Evolutionary conservation across 2,113 vertebrate species (phyloP).

Genomic region (Eonycteris spelaea): DNA sequence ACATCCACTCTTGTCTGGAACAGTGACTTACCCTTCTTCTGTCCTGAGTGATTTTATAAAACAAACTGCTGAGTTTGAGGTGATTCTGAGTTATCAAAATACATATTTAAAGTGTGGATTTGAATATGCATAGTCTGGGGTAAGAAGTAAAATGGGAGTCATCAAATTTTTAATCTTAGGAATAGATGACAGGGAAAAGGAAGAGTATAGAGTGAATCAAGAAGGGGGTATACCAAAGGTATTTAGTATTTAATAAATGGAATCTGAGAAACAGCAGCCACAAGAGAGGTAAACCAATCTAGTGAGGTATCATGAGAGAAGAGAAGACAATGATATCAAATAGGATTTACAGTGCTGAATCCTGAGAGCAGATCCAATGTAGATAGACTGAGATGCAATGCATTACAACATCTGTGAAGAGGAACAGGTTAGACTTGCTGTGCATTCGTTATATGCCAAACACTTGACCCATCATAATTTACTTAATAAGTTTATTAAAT

Average conservation of each 20-base stretch:
- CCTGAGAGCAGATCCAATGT: neutral
- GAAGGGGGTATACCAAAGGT: neutral
- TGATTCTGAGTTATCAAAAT: neutral
- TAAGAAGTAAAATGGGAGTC: neutral
- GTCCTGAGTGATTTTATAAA: neutral
- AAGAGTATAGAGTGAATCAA: neutral
- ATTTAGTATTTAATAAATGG: neutral
- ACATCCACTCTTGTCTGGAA: neutral
- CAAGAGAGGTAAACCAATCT: neutral
- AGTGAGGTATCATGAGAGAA: neutral
- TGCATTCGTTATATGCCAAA: neutral
- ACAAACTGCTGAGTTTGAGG: neutral
- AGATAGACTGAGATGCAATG: neutral
- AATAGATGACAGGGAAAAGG: neutral
- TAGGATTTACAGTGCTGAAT: neutral
- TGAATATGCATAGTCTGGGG: neutral
- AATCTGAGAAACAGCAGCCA: neutral
- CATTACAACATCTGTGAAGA: neutral
- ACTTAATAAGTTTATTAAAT: neutral
- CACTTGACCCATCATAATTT: neutral
- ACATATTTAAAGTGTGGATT: neutral
- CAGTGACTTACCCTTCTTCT: neutral
- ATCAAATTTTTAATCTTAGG: neutral
- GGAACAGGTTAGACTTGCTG: accelerated
- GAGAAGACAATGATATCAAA: neutral